Conservation (phyloP, 2,113 vertebrate species). For the Uria aalge region DNA sequence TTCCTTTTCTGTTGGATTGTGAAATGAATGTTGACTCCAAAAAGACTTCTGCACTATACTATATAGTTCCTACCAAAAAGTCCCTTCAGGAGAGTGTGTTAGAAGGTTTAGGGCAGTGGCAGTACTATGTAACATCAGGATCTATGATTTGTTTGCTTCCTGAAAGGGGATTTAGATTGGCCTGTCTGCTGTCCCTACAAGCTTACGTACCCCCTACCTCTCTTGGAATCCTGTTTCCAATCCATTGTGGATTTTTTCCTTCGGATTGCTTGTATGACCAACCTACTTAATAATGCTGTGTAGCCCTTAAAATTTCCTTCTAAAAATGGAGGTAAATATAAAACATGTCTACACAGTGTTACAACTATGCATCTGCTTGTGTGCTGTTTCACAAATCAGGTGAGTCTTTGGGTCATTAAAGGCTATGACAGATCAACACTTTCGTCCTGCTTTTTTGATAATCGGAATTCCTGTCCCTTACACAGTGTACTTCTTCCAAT, state of each 20-base stretch:
- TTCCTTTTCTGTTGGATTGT: background rate
- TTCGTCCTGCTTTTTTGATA: background rate
- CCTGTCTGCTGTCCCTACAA: background rate
- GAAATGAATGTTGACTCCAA: background rate
- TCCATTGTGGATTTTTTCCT: accelerated
- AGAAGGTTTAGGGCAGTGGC: background rate
- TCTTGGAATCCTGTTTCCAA: background rate
- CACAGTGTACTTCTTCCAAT: background rate
- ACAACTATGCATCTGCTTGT: background rate
- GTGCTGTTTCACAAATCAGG: background rate
- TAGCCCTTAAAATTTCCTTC: background rate
- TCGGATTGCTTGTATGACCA: background rate
- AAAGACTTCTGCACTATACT: background rate
- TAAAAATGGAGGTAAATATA: background rate
- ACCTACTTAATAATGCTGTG: background rate
- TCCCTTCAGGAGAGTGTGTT: background rate
- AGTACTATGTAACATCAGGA: background rate
- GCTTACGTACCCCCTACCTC: background rate
- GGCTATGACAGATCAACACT: background rate
- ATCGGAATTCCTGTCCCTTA: background rate
- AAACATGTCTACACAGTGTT: background rate
- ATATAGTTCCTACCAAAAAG: background rate
- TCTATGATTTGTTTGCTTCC: background rate
- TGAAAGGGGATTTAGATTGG: background rate
- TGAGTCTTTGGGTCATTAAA: background rate